Base-by-base conservation (phyloP, 2,113 vertebrate genomes). In the Macquaria australasica region DNA sequence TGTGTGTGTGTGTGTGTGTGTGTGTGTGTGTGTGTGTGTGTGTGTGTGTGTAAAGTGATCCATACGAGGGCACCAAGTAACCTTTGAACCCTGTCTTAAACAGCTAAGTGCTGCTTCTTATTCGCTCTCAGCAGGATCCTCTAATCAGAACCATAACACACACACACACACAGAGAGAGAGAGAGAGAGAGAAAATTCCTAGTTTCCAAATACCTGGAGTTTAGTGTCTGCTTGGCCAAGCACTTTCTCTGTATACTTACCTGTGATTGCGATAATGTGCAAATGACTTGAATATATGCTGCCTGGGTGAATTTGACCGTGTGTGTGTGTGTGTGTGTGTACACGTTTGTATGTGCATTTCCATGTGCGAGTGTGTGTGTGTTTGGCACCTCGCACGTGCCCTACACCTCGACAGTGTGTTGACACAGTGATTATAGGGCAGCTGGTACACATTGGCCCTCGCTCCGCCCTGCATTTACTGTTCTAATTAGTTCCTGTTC, bases 401-500 rank as follows among this genome's bases (percentile, higher is more conserved):
- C 89, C 90, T 93, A 63, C 92, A 93, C 93, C 91, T 92, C 89
- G 10, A 48, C 86, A 80, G 85, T 81, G 90, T 95, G 94, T 95
- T 95, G 93, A 93, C 93, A 94, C 91, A 94, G 93, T 92, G 90
- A 95, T 95, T 94, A 94, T 63, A 81, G 89, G 89, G 93, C 93
- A 95, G 92, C 91, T 93, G 93, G 90, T 95, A 86, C 91, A 90
- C 87, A 95, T 94, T 94, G 93, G 87, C 84, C 86, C 80, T 89
- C 69, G 79, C 91, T 90, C 91, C 90, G 84, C 93, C 92, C 92
- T 91, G 89, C 93, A 92, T 94, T 94, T 94, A 95, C 93, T 93
- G 92, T 93, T 93, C 91, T 95, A 95, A 95, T 95, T 92, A 95
- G 91, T 94, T 95, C 94, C 93, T 93, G 91, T 88, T 84, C 83